Base-by-base conservation (phyloP, 1,140 invertebrate genomes). In the Thaumetopoea pityocampa region DNA sequence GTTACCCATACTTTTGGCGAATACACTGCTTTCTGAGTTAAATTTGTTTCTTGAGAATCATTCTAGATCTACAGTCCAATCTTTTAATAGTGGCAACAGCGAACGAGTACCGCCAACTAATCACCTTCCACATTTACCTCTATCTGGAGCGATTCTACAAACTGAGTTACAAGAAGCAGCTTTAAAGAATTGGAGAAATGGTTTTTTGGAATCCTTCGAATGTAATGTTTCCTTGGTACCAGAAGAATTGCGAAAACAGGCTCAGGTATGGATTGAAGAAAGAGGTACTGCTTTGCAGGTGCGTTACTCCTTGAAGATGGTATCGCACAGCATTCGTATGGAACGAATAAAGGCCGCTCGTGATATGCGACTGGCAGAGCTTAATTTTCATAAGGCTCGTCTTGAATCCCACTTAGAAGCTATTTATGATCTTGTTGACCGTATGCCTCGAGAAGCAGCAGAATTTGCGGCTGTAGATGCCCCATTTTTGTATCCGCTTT, bases 121-220 rank as follows among this genome's bases (percentile, higher is more conserved):
- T 10, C 5, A 8, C 12, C 35, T 17, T 29, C 16, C 19, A 8
- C 3, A n/a, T n/a, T n/a, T 29, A 14, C 50, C 65, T 7, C 28
- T 78, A 14, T 44, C 61, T 2, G 59, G 60, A 17, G 60, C 54
- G 0, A 54, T 79, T 28, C 54, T 67, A 5, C 57, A 71, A 53
- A 69, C 66, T 3, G 59, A 70, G 33, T 26, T 73, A 4, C 67
- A 82, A 51, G 60, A 67, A 28, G 4, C 59, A 15, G 49, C 64
- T 5, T 32, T 79, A n/a, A 40, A 36, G 29, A 73, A 76, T 34
- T 76, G 68, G 67, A 66, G 44, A 41, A 79, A 79, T 37, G 66
- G 65, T 11, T 77, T 76, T 37, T 43, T 82, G 2, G 72, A 77
- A 52, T 63, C 68, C 3, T 69, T 82, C 38, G 33, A 53, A 22